Base-by-base conservation (phyloP, 1,140 invertebrate genomes). In the Ephestia elutella region DNA sequence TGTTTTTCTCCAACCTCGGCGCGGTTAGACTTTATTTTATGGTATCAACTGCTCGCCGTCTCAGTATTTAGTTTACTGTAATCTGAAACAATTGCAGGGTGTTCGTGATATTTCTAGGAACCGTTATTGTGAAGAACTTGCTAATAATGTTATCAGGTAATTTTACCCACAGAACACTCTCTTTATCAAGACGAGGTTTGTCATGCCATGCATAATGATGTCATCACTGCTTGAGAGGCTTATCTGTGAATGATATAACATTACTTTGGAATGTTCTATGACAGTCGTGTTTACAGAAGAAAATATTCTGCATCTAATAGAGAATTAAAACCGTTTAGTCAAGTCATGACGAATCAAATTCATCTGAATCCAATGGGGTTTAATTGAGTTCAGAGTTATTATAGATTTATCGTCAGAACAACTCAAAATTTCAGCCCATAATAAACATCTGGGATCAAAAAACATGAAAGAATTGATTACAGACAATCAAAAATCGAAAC, bases 231-330 rank as follows among this genome's bases (percentile, higher is more conserved):
- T 81, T 82, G 68, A 70, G 80, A 72, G 63, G 71, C 75, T 86
- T 87, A 87, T 87, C 84, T 86, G 63, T 71, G 58, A 62, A 70
- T 72, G 85, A 86, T 86, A 85, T 86, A 75, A 75, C 70, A 69
- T 66, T 66, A 71, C 69, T 76, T 75, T 76, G 72, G 79, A 84
- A 85, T 80, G 71, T 79, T 78, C 73, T 73, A 68, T 63, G 54
- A 49, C 55, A 55, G 0, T 32, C 10, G n/a, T 57, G 18, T 50
- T 20, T 50, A 20, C 49, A 20, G 1, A 44, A 9, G 32, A 38
- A 38, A 11, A 9, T 3, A 44, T 44, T 15, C 5, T 44, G 38
- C 13, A 32, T 5, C 8, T 4, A 32, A 32, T 11, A 32, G 25
- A 28, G 3, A 28, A 28, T 8, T 8, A 28, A 5, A 28, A 28